These are phyloP conservation scores for Hirundichthys speculiger DNA, from an alignment of 2,113 vertebrate genomes.

Conservation along the genomic window DNA sequence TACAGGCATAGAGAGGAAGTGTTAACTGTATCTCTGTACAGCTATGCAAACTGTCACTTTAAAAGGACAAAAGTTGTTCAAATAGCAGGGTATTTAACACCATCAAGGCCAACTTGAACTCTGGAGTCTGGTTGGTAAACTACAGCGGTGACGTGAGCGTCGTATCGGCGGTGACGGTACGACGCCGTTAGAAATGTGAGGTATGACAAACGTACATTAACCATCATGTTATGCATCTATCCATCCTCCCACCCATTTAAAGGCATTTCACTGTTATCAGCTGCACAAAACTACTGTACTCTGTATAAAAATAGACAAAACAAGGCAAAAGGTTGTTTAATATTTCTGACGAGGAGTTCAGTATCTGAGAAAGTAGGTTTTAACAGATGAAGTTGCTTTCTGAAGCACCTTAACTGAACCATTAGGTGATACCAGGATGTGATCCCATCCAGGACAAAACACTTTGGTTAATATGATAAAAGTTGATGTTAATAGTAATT, in stretches of 20 bases:
- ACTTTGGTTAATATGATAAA: slow-evolving; percentile 26
- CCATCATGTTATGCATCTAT: slow-evolving; percentile 16
- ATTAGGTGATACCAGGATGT: not conserved
- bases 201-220: slow-evolving; percentile 16
- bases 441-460: slow-evolving; percentile 1
- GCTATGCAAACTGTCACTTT: slow-evolving; percentile 21
- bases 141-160: slow-evolving; percentile 25
- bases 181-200: slow-evolving; percentile 14
- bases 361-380: slow-evolving; percentile 3
- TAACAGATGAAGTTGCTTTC: slow-evolving; percentile 3
- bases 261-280: slow-evolving; percentile 11
- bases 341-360: not conserved
- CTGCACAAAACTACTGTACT: slow-evolving; percentile 28
- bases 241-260: not conserved
- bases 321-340: slow-evolving; percentile 52
- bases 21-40: not conserved
- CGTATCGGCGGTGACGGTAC: slow-evolving; percentile 33
- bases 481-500: slow-evolving; percentile 11
- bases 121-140: slow-evolving; percentile 51
- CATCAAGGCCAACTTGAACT: slow-evolving; percentile 18
- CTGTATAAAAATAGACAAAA: slow-evolving; percentile 59
- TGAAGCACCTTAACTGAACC: not conserved
- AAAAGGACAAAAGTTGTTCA: slow-evolving; percentile 22
- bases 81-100: slow-evolving; percentile 3
- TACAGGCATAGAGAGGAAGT: slow-evolving; percentile 32